Percentiles rank a stretch among this genome's conserved stretches.
Evolutionary conservation across 1,140 invertebrate species (phyloP).

Genomic region (Bombus terrestris): DNA sequence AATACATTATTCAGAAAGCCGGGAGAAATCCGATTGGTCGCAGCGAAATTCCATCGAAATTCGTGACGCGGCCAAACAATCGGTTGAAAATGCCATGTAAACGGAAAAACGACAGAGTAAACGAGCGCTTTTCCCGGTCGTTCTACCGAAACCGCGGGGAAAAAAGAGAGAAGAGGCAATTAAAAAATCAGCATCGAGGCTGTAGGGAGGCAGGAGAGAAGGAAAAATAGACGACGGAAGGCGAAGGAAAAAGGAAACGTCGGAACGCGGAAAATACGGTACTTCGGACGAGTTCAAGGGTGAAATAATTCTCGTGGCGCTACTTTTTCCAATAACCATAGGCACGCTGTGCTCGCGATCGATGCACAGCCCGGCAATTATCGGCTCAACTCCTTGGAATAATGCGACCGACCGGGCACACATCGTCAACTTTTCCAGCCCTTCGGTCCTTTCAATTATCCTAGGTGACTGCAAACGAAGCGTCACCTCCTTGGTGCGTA

Average conservation of each 20-base stretch:
- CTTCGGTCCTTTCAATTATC: slow-evolving; percentile 49
- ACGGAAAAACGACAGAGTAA: not conserved
- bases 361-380: slow-evolving; percentile 31
- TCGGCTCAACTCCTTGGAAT: slow-evolving; percentile 40
- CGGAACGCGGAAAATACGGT: not conserved
- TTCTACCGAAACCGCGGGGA: not conserved
- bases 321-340: slow-evolving; percentile 22
- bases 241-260: too few relatives aligned
- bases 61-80: not conserved
- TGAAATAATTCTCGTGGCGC: slow-evolving; percentile 18
- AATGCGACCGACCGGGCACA: slow-evolving; percentile 4
- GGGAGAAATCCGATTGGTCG: not conserved
- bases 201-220: too few relatives aligned
- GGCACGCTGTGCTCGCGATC: not conserved
- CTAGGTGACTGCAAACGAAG: slow-evolving; percentile 20
- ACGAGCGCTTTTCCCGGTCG: not conserved
- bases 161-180: not conserved
- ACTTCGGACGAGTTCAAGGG: slow-evolving; percentile 23
- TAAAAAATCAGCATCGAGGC: not conserved
- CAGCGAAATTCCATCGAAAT: not conserved
- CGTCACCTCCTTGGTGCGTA: slow-evolving; percentile 28
- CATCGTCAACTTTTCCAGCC: slow-evolving; percentile 38
- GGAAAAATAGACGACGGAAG: not conserved
- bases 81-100: not conserved
- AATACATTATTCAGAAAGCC: slow-evolving; percentile 11